Evolutionary conservation across 2,113 vertebrate species (phyloP), one percentile per base, ranked within the genome.

Genomic region (Varanus komodoensis): DNA sequence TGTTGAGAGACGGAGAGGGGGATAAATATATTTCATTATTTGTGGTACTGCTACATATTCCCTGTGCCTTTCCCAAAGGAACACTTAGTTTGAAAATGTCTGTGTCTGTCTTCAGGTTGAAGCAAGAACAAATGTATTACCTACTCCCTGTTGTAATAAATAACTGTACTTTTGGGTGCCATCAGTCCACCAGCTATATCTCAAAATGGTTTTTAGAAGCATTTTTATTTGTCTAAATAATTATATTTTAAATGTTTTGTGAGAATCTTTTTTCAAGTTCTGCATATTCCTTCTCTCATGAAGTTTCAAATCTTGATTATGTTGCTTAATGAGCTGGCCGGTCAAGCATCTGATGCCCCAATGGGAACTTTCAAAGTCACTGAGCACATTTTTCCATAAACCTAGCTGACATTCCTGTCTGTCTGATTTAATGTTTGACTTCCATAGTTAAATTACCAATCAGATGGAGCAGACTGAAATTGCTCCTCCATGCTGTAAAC

Each of bases 291-390:
- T 94, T 89, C 57, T 94, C 92, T 93, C 75, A 67, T 95, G 92
- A 95, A 94, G 91, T 92, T 94, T 94, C 57, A 82, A 17, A 89
- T 95, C 92, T 88, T 94, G 90, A 81, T 95, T 88, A 77, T 93
- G 87, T 94, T 95, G 90, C 95, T 95, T 94, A 96, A 95, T 95
- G 93, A 95, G 90, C 92, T 95, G 93, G 75, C 89, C 89, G 94
- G 91, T 93, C 89, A 94, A 92, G 87, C 93, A 94, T 93, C 89
- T 95, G 94, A 94, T 96, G 89, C 87, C 92, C 91, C 54, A 0
- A 67, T 95, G 88, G 89, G 92, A 96, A 93, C 89, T 93, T 97
- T 95, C 93, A 89, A 92, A 95, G 91, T 93, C 92, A 94, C 50
- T 96, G 93, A 96, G 73, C 91, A 93, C 83, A 17, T 71, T 97